Evolutionary conservation across 2,888 invertebrate genomes (phyloP), one percentile per base, ranked within the genome.

Genomic region (Phymatocera aterrima): DNA sequence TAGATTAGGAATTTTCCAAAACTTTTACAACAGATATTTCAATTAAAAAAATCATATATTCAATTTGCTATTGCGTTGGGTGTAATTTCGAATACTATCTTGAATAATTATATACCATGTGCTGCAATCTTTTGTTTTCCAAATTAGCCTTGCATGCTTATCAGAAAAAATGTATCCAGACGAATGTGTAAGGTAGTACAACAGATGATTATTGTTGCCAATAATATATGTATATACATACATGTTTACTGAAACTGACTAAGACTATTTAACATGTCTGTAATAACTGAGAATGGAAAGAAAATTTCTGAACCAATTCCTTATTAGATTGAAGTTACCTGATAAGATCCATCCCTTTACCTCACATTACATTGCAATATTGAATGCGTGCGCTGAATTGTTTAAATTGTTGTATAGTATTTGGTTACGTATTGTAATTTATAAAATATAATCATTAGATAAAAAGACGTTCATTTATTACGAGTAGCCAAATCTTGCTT

Each of bases 291-390:
- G 2, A 18, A 18, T 34, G 10, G 10, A 34, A 31, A 24, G 43
- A 3, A 37, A 70, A 15, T 21, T 15, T 31, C 18, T 2, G 28
- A 6, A 28, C 51, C 5, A 18, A 48, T 31, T 48, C 15, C 10
- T 8, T 3, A 48, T 48, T 70, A 48, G 70, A 70, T 48, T n/a
- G 31, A n/a, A 48, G 70, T 48, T 70, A 48, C 70, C 40, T 70
- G 70, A 31, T 70, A 40, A 18, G 18, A n/a, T 70, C n/a, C 51
- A 8, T 51, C 51, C 31, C 18, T 34, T 12, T 51, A 34, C 18
- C n/a, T 68, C 12, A 24, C 0, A 68, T 68, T 46, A 15, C 24
- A 28, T 40, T 68, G 40, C 24, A n/a, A 46, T n/a, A n/a, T n/a
- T n/a, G n/a, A 68, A 21, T 28, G 3, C 46, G 46, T 43, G 24